Conservation (phyloP, 2,888 invertebrate genomes). For the Hybos culiciformis region DNA sequence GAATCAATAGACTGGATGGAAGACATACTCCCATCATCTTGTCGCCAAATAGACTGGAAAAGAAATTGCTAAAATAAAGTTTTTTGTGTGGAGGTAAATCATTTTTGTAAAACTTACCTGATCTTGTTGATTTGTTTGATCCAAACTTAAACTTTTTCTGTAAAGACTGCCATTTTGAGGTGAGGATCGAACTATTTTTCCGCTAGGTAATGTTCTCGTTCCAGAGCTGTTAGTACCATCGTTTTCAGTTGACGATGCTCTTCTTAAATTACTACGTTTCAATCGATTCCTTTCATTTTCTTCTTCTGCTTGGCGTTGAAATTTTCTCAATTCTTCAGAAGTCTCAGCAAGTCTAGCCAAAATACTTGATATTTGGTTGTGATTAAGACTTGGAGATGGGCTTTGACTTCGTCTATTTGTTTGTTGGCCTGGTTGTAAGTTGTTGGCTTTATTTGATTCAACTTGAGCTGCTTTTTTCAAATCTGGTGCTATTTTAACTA, state of each 20-base stretch:
- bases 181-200: conserved; percentile 27
- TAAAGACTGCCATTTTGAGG: conserved; percentile 43
- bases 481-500: conserved; percentile 65
- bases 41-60: conserved; percentile 63
- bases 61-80: neutral
- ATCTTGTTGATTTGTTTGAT: conserved; percentile 44
- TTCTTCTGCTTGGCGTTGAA: conserved; percentile 39
- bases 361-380: conserved; percentile 28
- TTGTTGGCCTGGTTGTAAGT: conserved; percentile 26
- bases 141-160: conserved; percentile 56
- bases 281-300: conserved; percentile 39
- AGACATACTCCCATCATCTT: conserved; percentile 68
- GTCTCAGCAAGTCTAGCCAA: conserved; percentile 52
- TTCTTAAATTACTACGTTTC: conserved; percentile 31
- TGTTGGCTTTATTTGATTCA: conserved; percentile 15
- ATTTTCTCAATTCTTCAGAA: conserved; percentile 51
- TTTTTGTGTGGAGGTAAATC: neutral
- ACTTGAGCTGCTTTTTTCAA: conserved; percentile 34
- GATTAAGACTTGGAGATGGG: conserved; percentile 24
- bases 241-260: conserved; percentile 50
- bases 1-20: conserved; percentile 69
- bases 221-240: conserved; percentile 37
- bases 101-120: conserved; percentile 21
- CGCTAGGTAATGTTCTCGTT: conserved; percentile 27
- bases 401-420: conserved; percentile 28